Percentiles rank a stretch among this genome's conserved stretches.
phyloP scores from a whole-genome alignment of 2,888 invertebrate genomes.

The Nomada fucata region DNA sequence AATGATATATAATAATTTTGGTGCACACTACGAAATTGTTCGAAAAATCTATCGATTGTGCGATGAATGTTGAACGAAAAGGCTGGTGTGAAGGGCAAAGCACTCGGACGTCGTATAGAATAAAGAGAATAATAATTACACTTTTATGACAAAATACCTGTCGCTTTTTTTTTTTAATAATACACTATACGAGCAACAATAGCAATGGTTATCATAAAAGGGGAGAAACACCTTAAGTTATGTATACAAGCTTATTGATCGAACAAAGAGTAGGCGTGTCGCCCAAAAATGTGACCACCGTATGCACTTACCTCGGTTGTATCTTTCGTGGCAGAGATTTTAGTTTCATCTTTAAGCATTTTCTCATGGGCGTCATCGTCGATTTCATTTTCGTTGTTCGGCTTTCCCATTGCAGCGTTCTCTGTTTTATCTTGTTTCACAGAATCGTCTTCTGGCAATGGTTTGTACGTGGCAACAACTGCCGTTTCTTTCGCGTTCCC shows the following conservation, averaged over 20 bases:
- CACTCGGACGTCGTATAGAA: not conserved
- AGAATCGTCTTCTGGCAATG: conserved; percentile 75
- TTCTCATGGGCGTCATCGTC: conserved; percentile 81
- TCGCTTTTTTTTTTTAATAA: not conserved
- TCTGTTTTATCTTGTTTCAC: conserved; percentile 62
- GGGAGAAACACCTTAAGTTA: not conserved
- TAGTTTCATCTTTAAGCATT: conserved; percentile 81
- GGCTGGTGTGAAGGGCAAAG: not conserved
- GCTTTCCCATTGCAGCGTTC: conserved; percentile 76
- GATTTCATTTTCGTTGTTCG: conserved; percentile 76
- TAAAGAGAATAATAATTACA: not conserved
- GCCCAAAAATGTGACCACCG: not conserved
- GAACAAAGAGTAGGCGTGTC: conserved; percentile 4
- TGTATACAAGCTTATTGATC: conserved; percentile 21
- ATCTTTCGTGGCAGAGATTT: conserved; percentile 74
- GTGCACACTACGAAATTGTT: not conserved
- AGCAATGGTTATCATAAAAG: not conserved
- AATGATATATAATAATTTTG: not conserved
- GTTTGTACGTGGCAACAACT: conserved; percentile 75
- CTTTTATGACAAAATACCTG: too few relatives aligned
- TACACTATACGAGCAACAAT: not conserved
- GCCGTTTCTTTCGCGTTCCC: conserved; percentile 71
- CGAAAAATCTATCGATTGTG: conserved; percentile 1
- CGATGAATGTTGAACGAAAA: not conserved
- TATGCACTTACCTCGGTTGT: conserved; percentile 75